Base-by-base conservation (phyloP, 2,888 invertebrate species). In the Ferdinandea cuprea region DNA sequence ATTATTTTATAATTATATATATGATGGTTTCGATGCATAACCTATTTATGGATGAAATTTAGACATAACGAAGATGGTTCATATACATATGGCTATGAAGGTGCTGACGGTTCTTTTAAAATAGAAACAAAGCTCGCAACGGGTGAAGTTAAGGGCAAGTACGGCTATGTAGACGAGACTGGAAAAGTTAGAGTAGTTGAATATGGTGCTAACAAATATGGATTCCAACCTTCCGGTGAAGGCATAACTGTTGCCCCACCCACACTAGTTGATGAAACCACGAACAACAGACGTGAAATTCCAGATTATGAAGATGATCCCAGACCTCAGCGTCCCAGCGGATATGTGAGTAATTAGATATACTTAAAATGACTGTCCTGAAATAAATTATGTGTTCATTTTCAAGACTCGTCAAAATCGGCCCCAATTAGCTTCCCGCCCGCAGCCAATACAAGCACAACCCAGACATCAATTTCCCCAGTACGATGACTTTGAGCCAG, bases 31-130 rank as follows among this genome's bases (percentile, higher is more conserved):
- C 5, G 17, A 11, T 6, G 6, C 6, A 11, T n/a, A 11, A 59
- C n/a, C 9, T 19, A 19, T 19, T 19, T 25, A 25, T 5, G 5
- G 2, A 25, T 44, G 7, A 17, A 19, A 9, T 63, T 1, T 90
- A 95, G 96, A 89, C 96, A 96, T 92, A 96, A 96, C 87, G 96
- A 96, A 89, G 96, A 96, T 88, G 96, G 96, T 65, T 96, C 96
- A 0, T 97, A 97, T 91, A 97, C 97, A 0, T 97, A 96, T 88
- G 97, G 96, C 0, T 97, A 96, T 90, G 97, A 97, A 89, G 95
- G 95, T 2, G 96, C 94, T 30, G 97, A 97, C 89, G 97, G 97
- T 40, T 95, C 95, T 4, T 97, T 97, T 92, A 96, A 97, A 92
- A 97, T 97, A 88, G 97, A 97, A 91, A 97, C 97, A 8, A 97